Evolutionary conservation across 1,140 invertebrate species (phyloP).

Genomic region (Drosophila bifasciata): DNA sequence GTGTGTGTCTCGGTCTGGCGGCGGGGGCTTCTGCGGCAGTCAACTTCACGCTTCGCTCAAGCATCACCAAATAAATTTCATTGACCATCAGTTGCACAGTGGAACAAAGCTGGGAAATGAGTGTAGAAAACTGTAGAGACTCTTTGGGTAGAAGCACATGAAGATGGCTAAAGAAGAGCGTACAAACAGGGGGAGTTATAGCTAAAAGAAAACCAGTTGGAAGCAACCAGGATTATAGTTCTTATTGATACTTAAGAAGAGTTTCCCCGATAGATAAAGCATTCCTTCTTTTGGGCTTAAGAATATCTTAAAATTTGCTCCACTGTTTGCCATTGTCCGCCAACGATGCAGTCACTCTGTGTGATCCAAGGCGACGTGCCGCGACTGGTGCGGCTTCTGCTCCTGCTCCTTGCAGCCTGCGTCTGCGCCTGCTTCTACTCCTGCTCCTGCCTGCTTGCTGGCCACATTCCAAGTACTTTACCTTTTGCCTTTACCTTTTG

Average conservation of each 20-base stretch:
- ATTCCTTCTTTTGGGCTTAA: not conserved
- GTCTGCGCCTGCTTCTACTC: constrained; percentile 33
- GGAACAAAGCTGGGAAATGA: not conserved
- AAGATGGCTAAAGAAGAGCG: too few relatives aligned
- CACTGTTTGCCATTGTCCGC: constrained; percentile 50
- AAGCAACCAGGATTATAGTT: too few relatives aligned
- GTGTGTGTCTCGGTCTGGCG: constrained; percentile 23
- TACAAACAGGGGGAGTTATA: too few relatives aligned
- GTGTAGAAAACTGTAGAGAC: too few relatives aligned
- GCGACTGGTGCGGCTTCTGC: constrained; percentile 49
- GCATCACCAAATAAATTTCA: constrained; percentile 83
- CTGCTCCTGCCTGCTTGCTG: constrained; percentile 32
- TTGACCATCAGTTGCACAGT: constrained; percentile 71
- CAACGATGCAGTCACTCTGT: constrained; percentile 56
- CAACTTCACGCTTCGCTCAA: constrained; percentile 83
- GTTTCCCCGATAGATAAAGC: not conserved
- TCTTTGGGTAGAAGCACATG: too few relatives aligned
- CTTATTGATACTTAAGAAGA: not conserved
- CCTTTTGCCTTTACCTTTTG: constrained; percentile 56
- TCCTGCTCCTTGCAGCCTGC: constrained; percentile 28
- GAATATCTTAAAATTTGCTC: not conserved
- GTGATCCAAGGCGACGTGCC: constrained; percentile 74
- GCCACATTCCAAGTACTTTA: constrained; percentile 74
- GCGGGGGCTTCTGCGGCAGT: constrained; percentile 77
- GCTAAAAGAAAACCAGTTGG: not conserved